Conservation (phyloP, 1,140 invertebrate species). For the Drosophila insularis region DNA sequence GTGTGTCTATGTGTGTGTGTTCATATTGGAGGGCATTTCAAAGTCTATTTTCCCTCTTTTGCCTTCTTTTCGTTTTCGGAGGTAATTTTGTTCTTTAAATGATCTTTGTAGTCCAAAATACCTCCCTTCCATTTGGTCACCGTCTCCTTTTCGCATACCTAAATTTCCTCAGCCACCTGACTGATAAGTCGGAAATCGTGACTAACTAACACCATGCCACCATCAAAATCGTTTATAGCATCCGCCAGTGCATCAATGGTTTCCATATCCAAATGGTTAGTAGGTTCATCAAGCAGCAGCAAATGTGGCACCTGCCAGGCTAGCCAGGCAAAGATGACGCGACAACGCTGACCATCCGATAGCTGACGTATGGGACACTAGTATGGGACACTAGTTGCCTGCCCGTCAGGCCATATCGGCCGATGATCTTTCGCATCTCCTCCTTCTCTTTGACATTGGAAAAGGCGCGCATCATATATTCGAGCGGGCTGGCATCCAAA, state of each 20-base stretch:
- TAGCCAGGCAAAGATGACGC: constrained; percentile 99
- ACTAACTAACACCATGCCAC: constrained; percentile 97
- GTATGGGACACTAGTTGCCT: constrained; percentile 98
- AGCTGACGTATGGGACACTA: constrained; percentile 98
- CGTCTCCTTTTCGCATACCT: constrained; percentile 98
- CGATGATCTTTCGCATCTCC: constrained; percentile 99
- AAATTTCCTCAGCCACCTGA: constrained; percentile 99
- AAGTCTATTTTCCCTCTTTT: constrained; percentile 62
- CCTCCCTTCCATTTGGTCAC: constrained; percentile 98
- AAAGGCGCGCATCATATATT: constrained; percentile 99
- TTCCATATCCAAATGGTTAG: constrained; percentile 99
- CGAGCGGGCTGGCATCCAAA: constrained; percentile 96
- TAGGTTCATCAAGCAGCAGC: constrained; percentile 97
- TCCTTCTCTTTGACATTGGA: constrained; percentile 99
- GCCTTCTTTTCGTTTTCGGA: constrained; percentile 77
- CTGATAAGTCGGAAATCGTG: constrained; percentile 99
- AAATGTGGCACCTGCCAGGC: constrained; percentile 98
- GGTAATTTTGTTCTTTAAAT: constrained; percentile 87
- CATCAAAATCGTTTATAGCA: constrained; percentile 98
- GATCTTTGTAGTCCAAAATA: constrained; percentile 98
- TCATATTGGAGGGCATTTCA: constrained; percentile 17
- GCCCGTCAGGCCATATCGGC: constrained; percentile 97
- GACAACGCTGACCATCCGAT: constrained; percentile 98
- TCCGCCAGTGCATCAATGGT: constrained; percentile 99
- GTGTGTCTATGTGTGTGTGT: constrained; percentile 21